Conservation (phyloP, 1,140 invertebrate species). For the Matsumurasca onukii region DNA sequence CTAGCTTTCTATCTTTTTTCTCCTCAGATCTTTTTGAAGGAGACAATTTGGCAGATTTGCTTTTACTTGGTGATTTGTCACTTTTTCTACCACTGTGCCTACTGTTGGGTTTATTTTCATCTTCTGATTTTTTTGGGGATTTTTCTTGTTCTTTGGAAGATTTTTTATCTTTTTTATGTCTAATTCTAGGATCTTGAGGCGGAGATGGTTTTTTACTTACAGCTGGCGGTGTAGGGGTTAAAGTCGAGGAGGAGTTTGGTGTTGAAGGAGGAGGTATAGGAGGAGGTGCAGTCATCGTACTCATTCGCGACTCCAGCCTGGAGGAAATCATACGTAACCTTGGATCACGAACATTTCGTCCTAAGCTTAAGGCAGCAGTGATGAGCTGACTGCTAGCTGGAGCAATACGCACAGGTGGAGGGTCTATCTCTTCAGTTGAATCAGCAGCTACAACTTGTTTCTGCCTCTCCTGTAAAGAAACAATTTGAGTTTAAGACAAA, state of each 20-base stretch:
- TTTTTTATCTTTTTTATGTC: constrained; percentile 8
- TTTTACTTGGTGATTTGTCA: constrained; percentile 3
- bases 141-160: neutral
- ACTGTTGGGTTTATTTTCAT: neutral
- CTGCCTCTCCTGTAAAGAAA: constrained; percentile 23
- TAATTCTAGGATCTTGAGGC: neutral
- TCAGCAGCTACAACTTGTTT: neutral
- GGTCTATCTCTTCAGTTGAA: neutral
- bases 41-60: neutral
- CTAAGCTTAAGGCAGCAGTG: constrained; percentile 25
- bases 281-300: neutral
- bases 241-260: neutral
- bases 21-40: constrained; percentile 3
- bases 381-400: constrained; percentile 34
- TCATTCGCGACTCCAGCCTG: constrained; percentile 3
- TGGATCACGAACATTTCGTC: constrained; percentile 15
- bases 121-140: neutral
- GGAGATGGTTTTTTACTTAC: no score
- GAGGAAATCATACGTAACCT: constrained; percentile 13
- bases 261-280: neutral
- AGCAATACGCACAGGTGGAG: constrained; percentile 21
- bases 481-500: no score
- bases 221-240: neutral
- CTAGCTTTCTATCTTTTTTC: neutral
- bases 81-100: neutral